phyloP scores from a whole-genome alignment of 2,113 vertebrate genomes.

The Platichthys stellatus region DNA sequence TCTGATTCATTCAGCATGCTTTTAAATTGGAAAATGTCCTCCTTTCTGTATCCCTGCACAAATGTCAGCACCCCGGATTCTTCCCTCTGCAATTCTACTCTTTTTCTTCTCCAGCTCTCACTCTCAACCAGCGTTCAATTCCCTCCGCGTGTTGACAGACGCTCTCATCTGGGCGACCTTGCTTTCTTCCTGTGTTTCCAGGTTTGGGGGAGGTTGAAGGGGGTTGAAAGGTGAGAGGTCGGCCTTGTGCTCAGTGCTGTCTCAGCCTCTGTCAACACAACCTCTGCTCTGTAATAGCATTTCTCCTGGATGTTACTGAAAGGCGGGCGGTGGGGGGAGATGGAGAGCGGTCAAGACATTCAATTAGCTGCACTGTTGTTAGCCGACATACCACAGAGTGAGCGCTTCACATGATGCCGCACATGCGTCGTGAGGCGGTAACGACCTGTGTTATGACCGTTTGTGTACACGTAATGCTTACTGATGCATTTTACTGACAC shows the following conservation, averaged over 20 bases:
- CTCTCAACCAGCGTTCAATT: slow-evolving; percentile 69
- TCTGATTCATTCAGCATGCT: slow-evolving; percentile 59
- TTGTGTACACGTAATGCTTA: slow-evolving; percentile 8
- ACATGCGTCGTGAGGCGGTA: not conserved
- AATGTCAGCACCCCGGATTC: slow-evolving; percentile 39
- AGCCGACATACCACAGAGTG: slow-evolving; percentile 51
- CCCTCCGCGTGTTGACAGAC: slow-evolving; percentile 74
- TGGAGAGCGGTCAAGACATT: slow-evolving; percentile 48
- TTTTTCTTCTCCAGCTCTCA: not conserved
- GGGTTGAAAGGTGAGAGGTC: slow-evolving; percentile 72
- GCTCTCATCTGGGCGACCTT: slow-evolving; percentile 71
- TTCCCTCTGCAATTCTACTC: not conserved
- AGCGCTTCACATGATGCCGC: slow-evolving; percentile 18
- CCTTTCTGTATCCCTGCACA: slow-evolving; percentile 20
- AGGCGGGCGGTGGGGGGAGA: slow-evolving; percentile 15
- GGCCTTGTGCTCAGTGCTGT: slow-evolving; percentile 65
- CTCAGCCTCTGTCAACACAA: slow-evolving; percentile 77
- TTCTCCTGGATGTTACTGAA: slow-evolving; percentile 56
- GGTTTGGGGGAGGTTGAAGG: slow-evolving; percentile 41
- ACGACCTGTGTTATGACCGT: slow-evolving; percentile 33
- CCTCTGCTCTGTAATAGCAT: slow-evolving; percentile 70
- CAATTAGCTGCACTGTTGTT: slow-evolving; percentile 62
- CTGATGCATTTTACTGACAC: slow-evolving; percentile 21
- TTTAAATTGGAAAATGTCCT: slow-evolving; percentile 47
- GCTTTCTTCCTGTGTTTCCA: slow-evolving; percentile 76